Evolutionary conservation across 2,797 vertebrate species (phyloP).

Genomic region (Channallabes apus): DNA sequence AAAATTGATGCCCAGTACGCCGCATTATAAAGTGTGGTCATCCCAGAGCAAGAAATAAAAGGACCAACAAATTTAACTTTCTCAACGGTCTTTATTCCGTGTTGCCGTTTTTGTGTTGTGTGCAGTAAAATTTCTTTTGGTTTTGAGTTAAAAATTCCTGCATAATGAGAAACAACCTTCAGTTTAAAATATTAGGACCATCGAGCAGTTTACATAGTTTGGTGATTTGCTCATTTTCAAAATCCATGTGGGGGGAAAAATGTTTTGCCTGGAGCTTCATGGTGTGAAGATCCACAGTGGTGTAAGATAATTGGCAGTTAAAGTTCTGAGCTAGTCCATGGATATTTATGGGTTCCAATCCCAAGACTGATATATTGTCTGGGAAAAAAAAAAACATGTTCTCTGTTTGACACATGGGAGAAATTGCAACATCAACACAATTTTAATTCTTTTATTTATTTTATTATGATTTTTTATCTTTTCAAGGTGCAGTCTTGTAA

Average conservation of each 20-base stretch:
- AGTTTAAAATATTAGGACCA: constrained; percentile 27
- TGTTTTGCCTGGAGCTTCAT: constrained; percentile 21
- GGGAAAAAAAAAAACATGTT: background rate
- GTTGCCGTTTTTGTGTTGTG: background rate
- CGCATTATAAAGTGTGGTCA: constrained; percentile 14
- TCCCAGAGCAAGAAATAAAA: constrained; percentile 11
- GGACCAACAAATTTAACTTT: constrained; percentile 1
- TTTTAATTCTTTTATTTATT: background rate
- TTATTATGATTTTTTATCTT: background rate
- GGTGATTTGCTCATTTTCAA: constrained; percentile 37
- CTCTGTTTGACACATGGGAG: background rate
- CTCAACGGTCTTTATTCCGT: background rate
- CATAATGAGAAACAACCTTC: constrained; percentile 34
- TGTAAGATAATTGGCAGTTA: constrained; percentile 3
- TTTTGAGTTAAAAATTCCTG: constrained; percentile 30
- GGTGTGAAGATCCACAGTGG: constrained; percentile 24
- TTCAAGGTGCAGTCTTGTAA: background rate
- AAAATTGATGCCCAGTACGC: constrained; percentile 7
- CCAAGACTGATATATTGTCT: background rate
- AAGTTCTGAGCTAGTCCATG: background rate
- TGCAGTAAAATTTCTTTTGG: constrained; percentile 33
- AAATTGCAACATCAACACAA: background rate
- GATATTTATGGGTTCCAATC: constrained; percentile 6
- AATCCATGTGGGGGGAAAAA: constrained; percentile 29
- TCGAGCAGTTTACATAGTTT: constrained; percentile 37